Base-by-base conservation (phyloP, 2,888 invertebrate genomes). In the Yponomeuta sedellus region DNA sequence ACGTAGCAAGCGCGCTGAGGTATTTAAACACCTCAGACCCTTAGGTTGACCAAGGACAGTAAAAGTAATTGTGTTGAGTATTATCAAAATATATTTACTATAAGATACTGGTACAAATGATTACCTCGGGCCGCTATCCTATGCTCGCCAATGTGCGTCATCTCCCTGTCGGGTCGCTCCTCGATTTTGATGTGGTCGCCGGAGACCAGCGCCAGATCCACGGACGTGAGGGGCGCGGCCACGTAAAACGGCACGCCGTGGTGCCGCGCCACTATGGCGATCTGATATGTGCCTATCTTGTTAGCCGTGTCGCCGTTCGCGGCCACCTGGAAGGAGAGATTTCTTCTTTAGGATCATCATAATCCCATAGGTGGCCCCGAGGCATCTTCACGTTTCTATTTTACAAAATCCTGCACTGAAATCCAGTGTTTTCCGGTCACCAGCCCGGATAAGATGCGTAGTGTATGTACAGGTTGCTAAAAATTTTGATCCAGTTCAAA, bases 231-330 rank as follows among this genome's bases (percentile, higher is more conserved):
- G 0, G 99, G 99, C 5, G 98, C 98, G 1, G 98, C 98, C 25
- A 99, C 95, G 84, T 97, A 99, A 85, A 99, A 99, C 66, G 98
- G 98, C 68, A 99, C 96, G 44, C 93, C 93, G 79, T 99, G 98
- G 84, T 97, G 92, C 77, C 96, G 96, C 0, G 99, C 98, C 62
- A 96, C 92, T 64, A 99, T 96, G 0, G 99, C 98, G 78, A 99
- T 95, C 92, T 98, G 97, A 82, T 97, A 98, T 16, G 98, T 98
- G 75, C 98, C 99, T 79, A 99, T 98, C 93, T 99, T 99, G 83
- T 99, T 99, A 0, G 99, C 99, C 0, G 99, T 99, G 83, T 99
- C 99, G 0, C 99, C 99, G 85, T 99, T 99, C 1, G 95, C 94
- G 16, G 97, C 97, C 44, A 98, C 94, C 95, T 95, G 74, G 8